Percentiles rank a stretch among this genome's conserved stretches.
Conservation (phyloP, 2,888 invertebrate species). For the Lasioglossum marginatum region DNA sequence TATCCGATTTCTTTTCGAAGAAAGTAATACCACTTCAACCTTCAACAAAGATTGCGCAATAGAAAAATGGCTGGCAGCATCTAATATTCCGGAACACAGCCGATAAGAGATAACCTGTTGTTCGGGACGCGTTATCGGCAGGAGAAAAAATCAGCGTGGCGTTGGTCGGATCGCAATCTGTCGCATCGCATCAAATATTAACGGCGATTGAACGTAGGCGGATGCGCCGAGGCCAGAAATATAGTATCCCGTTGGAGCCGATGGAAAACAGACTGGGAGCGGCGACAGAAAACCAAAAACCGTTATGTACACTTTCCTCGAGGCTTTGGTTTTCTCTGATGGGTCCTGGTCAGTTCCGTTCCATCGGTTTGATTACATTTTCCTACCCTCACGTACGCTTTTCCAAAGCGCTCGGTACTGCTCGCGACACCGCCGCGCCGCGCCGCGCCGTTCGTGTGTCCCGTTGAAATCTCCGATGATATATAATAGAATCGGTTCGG, state of each 20-base stretch:
- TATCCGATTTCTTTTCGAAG: not conserved
- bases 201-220: not conserved
- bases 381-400: not conserved
- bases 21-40: not conserved
- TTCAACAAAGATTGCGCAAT: not conserved
- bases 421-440: not conserved
- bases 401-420: not conserved
- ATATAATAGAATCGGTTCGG: constrained; percentile 15
- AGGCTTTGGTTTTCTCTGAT: not conserved
- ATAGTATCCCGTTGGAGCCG: not conserved
- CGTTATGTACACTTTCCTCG: constrained; percentile 12
- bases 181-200: constrained; percentile 6
- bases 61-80: not conserved
- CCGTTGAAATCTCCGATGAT: constrained; percentile 26
- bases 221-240: not conserved
- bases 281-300: constrained; percentile 3
- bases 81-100: not conserved
- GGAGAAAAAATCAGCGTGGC: not conserved
- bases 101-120: not conserved
- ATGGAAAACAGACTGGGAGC: not conserved
- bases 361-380: constrained; percentile 12
- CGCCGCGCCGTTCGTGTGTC: not conserved
- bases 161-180: not conserved
- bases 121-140: not conserved
- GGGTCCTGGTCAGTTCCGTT: not conserved